phyloP scores from a whole-genome alignment of 92 coral and sea anemone species.

The Galaxea fascicularis region DNA sequence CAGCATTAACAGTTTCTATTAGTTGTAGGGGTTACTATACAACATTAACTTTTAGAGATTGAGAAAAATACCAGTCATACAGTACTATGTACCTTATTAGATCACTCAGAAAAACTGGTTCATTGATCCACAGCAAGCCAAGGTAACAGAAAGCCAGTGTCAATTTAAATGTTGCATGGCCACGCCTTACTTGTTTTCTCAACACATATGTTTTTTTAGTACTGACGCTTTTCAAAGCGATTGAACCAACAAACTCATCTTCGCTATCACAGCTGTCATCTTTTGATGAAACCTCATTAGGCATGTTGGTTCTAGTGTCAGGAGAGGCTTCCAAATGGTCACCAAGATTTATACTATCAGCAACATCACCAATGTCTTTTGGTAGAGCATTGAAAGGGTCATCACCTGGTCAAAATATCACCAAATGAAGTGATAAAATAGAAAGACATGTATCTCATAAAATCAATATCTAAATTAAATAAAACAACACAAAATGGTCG shows the following conservation, averaged over 20 bases:
- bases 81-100: slow-evolving; percentile 73
- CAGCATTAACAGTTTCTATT: too few relatives aligned
- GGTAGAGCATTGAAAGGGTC: slow-evolving; percentile 14
- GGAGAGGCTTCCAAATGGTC: slow-evolving; percentile 1
- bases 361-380: background rate
- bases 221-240: background rate
- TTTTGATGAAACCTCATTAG: background rate
- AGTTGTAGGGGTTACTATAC: background rate
- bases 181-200: background rate
- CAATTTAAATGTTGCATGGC: slow-evolving; percentile 45
- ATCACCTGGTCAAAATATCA: background rate
- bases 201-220: background rate
- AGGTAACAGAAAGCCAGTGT: slow-evolving; percentile 80
- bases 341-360: background rate
- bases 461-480: too few relatives aligned
- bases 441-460: too few relatives aligned
- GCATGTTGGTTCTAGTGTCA: background rate
- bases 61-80: background rate
- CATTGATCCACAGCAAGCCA: slow-evolving; percentile 80
- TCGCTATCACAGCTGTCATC: slow-evolving; percentile 37
- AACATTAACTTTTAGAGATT: too few relatives aligned
- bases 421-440: background rate
- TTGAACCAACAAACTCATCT: slow-evolving; percentile 68
- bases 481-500: too few relatives aligned
- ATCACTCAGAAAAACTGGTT: slow-evolving; percentile 91